phyloP scores from a whole-genome alignment of 2,113 vertebrate species.

The Salvelinus alpinus region DNA sequence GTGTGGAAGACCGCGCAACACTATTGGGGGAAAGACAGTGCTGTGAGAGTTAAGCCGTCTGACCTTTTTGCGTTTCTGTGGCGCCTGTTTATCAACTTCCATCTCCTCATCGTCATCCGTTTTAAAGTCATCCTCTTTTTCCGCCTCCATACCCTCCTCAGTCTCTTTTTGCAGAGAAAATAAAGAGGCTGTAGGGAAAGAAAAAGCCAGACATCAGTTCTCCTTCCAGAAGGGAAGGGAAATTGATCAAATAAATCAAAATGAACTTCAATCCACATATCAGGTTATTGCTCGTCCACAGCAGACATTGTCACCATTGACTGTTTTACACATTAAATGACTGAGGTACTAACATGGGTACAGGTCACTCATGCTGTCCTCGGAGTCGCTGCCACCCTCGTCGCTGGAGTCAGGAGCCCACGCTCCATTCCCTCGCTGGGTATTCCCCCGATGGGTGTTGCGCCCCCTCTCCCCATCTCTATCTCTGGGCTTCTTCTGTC shows the following conservation, averaged over 20 bases:
- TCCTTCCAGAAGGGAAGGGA: not conserved
- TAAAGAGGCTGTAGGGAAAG: constrained; percentile 53
- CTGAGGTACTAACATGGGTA: constrained; percentile 83
- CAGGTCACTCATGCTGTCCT: constrained; percentile 93
- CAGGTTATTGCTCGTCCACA: not conserved
- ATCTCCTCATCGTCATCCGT: constrained; percentile 68
- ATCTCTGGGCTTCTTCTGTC: constrained; percentile 51
- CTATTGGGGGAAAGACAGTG: not conserved
- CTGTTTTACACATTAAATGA: not conserved
- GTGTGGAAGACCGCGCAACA: too few relatives aligned
- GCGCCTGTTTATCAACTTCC: constrained; percentile 57
- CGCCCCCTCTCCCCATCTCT: not conserved
- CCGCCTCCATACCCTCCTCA: constrained; percentile 21
- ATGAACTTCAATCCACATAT: too few relatives aligned
- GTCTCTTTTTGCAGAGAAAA: constrained; percentile 54
- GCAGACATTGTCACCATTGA: not conserved
- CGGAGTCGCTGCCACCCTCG: constrained; percentile 73
- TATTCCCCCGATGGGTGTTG: constrained; percentile 40
- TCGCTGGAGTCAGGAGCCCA: constrained; percentile 78
- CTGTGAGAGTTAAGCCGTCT: not conserved
- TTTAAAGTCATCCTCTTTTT: constrained; percentile 67
- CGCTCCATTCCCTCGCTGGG: constrained; percentile 52
- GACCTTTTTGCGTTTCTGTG: constrained; percentile 76
- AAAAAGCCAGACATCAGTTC: not conserved
- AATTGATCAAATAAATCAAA: too few relatives aligned